Evolutionary conservation across 2,888 invertebrate genomes (phyloP).

Genomic region (Sphecodes monilicornis): DNA sequence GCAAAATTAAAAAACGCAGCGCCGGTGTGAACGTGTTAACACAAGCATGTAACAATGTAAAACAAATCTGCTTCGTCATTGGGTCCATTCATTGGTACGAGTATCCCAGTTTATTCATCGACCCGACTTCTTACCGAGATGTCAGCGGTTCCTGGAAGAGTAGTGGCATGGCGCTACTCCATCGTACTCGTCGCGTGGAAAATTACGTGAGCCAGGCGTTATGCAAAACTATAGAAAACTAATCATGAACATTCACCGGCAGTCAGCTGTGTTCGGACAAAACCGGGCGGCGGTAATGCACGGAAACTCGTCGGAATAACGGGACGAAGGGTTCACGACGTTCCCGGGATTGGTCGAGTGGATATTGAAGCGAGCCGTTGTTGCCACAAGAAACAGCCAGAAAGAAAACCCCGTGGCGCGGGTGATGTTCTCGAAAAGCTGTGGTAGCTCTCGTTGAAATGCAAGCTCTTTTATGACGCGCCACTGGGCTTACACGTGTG

Average conservation of each 20-base stretch:
- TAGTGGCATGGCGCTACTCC: not conserved
- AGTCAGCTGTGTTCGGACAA: conserved; percentile 1
- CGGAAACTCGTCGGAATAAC: conserved; percentile 4
- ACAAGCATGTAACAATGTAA: not conserved
- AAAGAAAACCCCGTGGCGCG: conserved; percentile 25
- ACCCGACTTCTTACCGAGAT: not conserved
- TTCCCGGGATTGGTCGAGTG: conserved; percentile 24
- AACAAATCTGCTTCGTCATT: not conserved
- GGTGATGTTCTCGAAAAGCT: conserved; percentile 44
- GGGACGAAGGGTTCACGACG: not conserved
- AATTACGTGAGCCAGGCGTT: not conserved
- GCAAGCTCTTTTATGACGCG: conserved; percentile 63
- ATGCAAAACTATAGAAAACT: conserved; percentile 10
- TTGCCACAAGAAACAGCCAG: conserved; percentile 46
- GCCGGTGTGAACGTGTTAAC: too few species aligned
- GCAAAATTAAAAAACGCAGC: too few species aligned
- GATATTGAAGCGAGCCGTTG: conserved; percentile 37
- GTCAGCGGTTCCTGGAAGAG: not conserved
- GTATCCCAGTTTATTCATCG: not conserved
- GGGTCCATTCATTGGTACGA: not conserved
- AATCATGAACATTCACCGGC: conserved; percentile 2
- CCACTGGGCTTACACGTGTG: conserved; percentile 46
- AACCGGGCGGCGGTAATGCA: not conserved
- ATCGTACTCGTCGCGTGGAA: not conserved
- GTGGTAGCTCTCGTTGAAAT: conserved; percentile 58